Percentiles rank a stretch among this genome's conserved stretches.
These are phyloP conservation scores for Cryptocheilus praepositus DNA, from an alignment of 2,888 invertebrate genomes.

Conservation along the genomic window DNA sequence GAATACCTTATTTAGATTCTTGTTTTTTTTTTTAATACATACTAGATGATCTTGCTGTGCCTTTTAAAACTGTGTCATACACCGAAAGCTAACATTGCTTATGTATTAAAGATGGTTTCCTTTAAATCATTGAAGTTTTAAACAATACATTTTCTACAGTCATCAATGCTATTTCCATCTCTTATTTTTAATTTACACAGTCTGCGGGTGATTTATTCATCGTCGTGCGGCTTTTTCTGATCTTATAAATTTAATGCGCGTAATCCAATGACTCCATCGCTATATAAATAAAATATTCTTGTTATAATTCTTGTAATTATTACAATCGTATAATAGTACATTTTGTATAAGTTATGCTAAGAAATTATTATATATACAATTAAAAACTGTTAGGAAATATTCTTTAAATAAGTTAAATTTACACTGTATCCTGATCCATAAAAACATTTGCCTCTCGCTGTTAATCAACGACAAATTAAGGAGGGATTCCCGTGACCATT, in stretches of 20 bases:
- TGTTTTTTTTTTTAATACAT: slow-evolving; percentile 48
- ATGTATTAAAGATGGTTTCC: slow-evolving; percentile 57
- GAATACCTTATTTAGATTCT: slow-evolving; percentile 63
- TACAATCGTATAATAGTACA: slow-evolving; percentile 66
- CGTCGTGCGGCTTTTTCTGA: slow-evolving; percentile 26
- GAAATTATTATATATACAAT: slow-evolving; percentile 74
- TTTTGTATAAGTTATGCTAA: slow-evolving; percentile 66
- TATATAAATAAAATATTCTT: slow-evolving; percentile 64
- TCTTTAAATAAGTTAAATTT: slow-evolving; percentile 72
- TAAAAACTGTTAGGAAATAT: slow-evolving; percentile 70
- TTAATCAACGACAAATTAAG: slow-evolving; percentile 31
- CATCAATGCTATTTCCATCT: slow-evolving; percentile 28
- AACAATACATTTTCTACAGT: slow-evolving; percentile 43
- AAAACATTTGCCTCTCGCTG: slow-evolving; percentile 54
- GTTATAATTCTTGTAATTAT: slow-evolving; percentile 58
- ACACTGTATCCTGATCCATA: slow-evolving; percentile 63
- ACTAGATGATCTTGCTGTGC: slow-evolving; percentile 55
- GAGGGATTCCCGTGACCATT: neutral
- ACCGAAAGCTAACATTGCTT: slow-evolving; percentile 68
- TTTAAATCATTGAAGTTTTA: slow-evolving; percentile 43
- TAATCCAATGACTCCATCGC: slow-evolving; percentile 42
- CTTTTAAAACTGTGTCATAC: slow-evolving; percentile 59
- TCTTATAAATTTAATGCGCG: slow-evolving; percentile 39
- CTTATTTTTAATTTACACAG: slow-evolving; percentile 42
- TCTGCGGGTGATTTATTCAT: slow-evolving; percentile 28